Evolutionary conservation across 2,797 vertebrate species (phyloP).

Genomic region (Gorsachius magnificus): DNA sequence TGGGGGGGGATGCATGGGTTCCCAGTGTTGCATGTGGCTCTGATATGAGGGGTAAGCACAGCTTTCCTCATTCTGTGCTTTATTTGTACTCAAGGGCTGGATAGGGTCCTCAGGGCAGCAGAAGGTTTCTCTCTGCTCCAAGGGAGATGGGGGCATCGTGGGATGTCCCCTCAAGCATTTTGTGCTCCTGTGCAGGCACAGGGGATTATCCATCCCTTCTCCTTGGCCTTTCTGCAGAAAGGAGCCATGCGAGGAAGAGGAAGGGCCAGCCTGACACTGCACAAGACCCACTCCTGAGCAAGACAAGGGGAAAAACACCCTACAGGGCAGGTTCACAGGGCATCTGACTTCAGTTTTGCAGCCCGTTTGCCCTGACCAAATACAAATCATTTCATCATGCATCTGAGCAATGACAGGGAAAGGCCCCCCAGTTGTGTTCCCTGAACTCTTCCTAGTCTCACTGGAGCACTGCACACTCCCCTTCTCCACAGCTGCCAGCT

Average conservation of each 20-base stretch:
- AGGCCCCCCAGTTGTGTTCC: background rate
- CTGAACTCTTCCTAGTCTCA: background rate
- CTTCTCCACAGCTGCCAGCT: background rate
- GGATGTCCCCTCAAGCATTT: background rate
- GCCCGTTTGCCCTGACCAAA: background rate
- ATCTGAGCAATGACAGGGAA: background rate
- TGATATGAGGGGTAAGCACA: background rate
- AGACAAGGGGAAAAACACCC: background rate
- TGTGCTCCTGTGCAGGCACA: background rate
- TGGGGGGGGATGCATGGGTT: background rate
- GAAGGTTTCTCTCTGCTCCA: background rate
- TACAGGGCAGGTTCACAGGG: background rate
- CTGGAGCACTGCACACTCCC: background rate
- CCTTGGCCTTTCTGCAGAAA: background rate
- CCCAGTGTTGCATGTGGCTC: background rate
- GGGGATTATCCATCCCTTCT: background rate
- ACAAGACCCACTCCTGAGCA: background rate
- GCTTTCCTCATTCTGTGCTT: background rate
- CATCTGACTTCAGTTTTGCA: background rate
- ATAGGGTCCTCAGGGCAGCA: background rate
- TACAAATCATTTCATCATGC: background rate
- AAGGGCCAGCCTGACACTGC: background rate
- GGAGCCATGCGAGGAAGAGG: rapidly evolving
- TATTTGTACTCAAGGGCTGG: background rate
- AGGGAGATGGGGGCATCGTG: background rate